Base-by-base conservation (phyloP, 2,888 invertebrate species). In the Silvanus unidentatus region DNA sequence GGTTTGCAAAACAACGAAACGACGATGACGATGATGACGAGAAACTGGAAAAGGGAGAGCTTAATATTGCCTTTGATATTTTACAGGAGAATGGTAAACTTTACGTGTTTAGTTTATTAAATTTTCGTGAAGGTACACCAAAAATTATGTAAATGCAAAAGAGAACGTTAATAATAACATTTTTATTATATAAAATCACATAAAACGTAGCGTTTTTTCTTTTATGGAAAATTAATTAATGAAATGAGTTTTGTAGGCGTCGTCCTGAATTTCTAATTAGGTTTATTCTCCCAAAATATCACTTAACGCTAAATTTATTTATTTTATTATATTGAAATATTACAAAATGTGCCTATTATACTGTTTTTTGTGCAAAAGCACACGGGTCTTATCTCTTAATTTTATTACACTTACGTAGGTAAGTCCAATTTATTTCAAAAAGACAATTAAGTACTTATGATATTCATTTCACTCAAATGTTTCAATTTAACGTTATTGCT, bases 91-190 rank as follows among this genome's bases (percentile, higher is more conserved):
- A 56, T 54, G 56, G 59, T 59, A 58, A 59, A 59, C 55, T 61
- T 56, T 61, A 62, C 62, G 62, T 62, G 62, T 60, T 52, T 53
- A 52, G 60, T 55, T 63, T 63, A 63, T 63, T 63, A 59, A 63
- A 62, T 62, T 60, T 58, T 49, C 51, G 42, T 30, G 44, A 53
- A 58, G 55, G 60, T 61, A 57, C 48, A 48, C 48, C 48, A 41
- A 53, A 56, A 55, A 58, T 60, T 60, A 61, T 59, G 59, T 44
- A 58, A 60, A 59, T 60, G 55, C 43, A 38, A 39, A 44, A 22
- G 22, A 44, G 44, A 43, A 49, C 47, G 40, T 35, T 54, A 50
- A 54, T 58, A 58, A 54, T 58, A 53, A 53, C 54, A 55, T 58
- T 56, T 55, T 47, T 52, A 52, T 22, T 22, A 22, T 22, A 22